phyloP scores from a whole-genome alignment of 2,113 vertebrate genomes.

The Nanorana parkeri region DNA sequence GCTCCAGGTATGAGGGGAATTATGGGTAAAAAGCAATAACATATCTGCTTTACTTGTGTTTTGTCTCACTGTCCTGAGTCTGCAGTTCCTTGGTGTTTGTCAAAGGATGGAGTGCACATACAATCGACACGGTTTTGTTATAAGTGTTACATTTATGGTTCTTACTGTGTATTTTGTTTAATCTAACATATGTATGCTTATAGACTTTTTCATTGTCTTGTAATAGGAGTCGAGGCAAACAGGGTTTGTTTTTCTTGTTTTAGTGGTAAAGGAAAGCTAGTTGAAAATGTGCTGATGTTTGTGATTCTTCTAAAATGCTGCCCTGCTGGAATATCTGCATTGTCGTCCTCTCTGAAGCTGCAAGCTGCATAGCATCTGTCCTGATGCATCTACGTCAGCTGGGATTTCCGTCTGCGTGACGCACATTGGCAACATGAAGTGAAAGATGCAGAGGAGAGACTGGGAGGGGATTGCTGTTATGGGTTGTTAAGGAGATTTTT shows the following conservation, averaged over 20 bases:
- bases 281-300: slow-evolving; percentile 33
- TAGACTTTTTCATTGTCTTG: too few species aligned
- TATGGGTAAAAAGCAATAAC: too few species aligned
- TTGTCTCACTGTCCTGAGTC: too few species aligned
- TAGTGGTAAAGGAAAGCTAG: not conserved
- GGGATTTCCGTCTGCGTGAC: slow-evolving; percentile 56
- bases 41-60: too few species aligned
- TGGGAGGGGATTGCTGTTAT: slow-evolving; percentile 20
- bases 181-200: too few species aligned
- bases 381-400: slow-evolving; percentile 56
- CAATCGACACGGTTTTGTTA: too few species aligned
- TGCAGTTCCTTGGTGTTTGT: too few species aligned
- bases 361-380: slow-evolving; percentile 50
- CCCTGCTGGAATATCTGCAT: slow-evolving; percentile 35
- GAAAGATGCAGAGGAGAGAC: not conserved
- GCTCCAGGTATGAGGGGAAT: too few species aligned
- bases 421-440: slow-evolving; percentile 8
- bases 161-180: too few species aligned
- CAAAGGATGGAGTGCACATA: too few species aligned
- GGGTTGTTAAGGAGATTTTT: slow-evolving; percentile 20
- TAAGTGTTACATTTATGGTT: too few species aligned
- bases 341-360: slow-evolving; percentile 36
- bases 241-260: not conserved
- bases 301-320: not conserved
- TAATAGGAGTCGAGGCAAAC: too few species aligned